phyloP scores from a whole-genome alignment of 2,888 invertebrate genomes.

The Listrodromus nycthemerus region DNA sequence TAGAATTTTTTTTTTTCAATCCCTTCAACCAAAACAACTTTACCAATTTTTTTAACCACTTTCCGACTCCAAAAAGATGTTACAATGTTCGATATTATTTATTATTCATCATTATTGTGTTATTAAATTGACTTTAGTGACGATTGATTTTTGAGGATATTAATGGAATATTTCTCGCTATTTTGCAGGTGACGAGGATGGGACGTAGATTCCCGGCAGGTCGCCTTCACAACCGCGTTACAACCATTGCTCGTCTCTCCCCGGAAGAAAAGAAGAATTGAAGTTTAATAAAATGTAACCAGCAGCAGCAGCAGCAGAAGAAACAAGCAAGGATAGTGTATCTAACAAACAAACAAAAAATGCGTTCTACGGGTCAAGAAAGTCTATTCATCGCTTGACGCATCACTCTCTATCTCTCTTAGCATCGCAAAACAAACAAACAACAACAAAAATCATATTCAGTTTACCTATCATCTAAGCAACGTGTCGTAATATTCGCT shows the following conservation, averaged over 20 bases:
- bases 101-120: too few relatives aligned
- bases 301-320: slow-evolving; percentile 48
- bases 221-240: slow-evolving; percentile 73
- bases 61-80: too few relatives aligned
- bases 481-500: slow-evolving; percentile 47
- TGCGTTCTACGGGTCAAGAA: slow-evolving; percentile 58
- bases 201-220: slow-evolving; percentile 76
- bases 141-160: not conserved
- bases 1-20: too few relatives aligned
- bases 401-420: slow-evolving; percentile 53
- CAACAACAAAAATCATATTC: slow-evolving; percentile 42
- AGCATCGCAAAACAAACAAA: slow-evolving; percentile 37
- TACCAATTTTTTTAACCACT: too few relatives aligned
- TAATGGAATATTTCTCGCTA: not conserved
- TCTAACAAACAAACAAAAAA: slow-evolving; percentile 30
- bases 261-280: slow-evolving; percentile 67
- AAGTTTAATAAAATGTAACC: slow-evolving; percentile 50
- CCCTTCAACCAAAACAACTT: too few relatives aligned
- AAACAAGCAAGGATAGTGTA: slow-evolving; percentile 60
- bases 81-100: too few relatives aligned
- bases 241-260: slow-evolving; percentile 79
- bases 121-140: too few relatives aligned
- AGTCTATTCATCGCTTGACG: slow-evolving; percentile 57
- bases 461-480: slow-evolving; percentile 42
- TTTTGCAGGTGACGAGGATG: slow-evolving; percentile 79